phyloP scores from a whole-genome alignment of 1,140 invertebrate genomes.

The Pararge aegeria region DNA sequence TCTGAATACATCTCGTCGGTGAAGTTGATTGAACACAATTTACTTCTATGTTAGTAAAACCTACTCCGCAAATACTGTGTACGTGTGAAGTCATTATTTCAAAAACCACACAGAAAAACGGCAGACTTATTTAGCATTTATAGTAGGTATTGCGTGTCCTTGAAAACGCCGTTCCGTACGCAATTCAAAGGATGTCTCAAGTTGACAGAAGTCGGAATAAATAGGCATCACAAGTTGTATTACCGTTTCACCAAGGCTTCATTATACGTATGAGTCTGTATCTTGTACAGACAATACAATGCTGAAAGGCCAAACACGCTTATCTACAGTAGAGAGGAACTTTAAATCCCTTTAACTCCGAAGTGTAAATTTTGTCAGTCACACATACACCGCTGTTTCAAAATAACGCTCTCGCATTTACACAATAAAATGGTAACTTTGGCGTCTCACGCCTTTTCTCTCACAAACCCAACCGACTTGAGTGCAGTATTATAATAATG shows the following conservation, averaged over 20 bases:
- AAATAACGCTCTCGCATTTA: constrained; percentile 29
- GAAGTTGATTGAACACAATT: too few relatives aligned
- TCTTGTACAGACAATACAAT: neutral
- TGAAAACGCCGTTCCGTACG: neutral
- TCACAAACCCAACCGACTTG: constrained; percentile 28
- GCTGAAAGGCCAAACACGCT: neutral
- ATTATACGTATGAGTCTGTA: neutral
- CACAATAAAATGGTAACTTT: constrained; percentile 37
- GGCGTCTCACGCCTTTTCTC: constrained; percentile 33
- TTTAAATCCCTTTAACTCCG: constrained; percentile 9
- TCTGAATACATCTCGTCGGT: too few relatives aligned
- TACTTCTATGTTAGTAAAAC: too few relatives aligned
- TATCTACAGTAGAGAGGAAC: constrained; percentile 1
- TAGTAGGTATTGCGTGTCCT: neutral
- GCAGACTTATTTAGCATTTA: neutral
- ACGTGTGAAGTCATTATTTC: neutral
- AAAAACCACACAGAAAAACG: neutral
- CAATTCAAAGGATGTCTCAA: constrained; percentile 1
- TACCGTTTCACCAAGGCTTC: neutral
- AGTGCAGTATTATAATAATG: constrained; percentile 44
- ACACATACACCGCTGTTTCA: constrained; percentile 13
- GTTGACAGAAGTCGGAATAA: neutral
- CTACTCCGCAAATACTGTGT: too few relatives aligned
- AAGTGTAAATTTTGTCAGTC: constrained; percentile 20
- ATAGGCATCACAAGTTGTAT: neutral